Base-by-base conservation (phyloP, 1,140 invertebrate genomes). In the Limonius californicus region DNA sequence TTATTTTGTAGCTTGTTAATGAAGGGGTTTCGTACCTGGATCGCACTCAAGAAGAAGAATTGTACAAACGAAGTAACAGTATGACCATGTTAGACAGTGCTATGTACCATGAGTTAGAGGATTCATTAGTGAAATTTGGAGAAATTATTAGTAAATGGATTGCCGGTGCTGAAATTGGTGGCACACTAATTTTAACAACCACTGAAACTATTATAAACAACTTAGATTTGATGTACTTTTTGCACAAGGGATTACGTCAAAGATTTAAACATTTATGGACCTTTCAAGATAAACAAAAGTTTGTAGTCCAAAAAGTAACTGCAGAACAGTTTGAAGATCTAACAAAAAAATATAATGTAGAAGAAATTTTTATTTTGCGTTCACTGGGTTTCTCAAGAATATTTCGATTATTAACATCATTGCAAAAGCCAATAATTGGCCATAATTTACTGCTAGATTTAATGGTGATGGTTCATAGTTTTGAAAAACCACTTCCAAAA, bases 401-500 rank as follows among this genome's bases (percentile, higher is more conserved):
- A 12, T 86, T 90, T 61, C 76, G 83, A 39, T 63, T 86, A 0
- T 70, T 92, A 3, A 71, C 75, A 11, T 68, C 73, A 1, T 70
- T 80, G 12, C 81, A 85, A 63, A 89, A 89, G 78, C 88, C 88
- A 16, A 79, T 93, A 27, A 75, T 91, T 30, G 89, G 87, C 0
- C 90, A 92, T 74, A 93, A 92, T 76, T 70, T 85, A 30, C 80
- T 89, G 32, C 71, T 86, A 57, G 91, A 92, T 76, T 70, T 89
- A 2, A 75, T 91, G 64, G 80, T 91, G 42, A 75, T 91, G 45
- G 84, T 87, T 71, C 84, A 87, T 66, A 87, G 89, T 67, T 92
- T 92, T 74, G 83, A 87, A 66, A 80, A 81, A 45, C 79, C 84
- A 1, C 74, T 92, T 18, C 90, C 90, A 67, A 80, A 76, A n/a